Conservation (phyloP, 2,797 vertebrate genomes). For the Psittacula echo region DNA sequence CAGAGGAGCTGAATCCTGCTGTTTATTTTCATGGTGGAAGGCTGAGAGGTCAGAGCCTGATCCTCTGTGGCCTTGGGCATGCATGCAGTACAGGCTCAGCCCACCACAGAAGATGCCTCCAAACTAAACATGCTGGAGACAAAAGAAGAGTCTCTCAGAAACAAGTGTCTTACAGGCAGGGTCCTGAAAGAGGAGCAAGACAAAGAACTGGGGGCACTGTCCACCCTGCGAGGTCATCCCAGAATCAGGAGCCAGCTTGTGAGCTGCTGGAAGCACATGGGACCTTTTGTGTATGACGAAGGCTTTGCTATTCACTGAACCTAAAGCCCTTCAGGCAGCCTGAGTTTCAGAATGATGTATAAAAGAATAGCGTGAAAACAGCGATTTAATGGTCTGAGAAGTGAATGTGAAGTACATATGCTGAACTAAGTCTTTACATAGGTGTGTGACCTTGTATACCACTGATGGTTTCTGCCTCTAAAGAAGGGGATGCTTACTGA, state of each 20-base stretch:
- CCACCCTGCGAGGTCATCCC: not conserved
- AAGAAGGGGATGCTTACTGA: not conserved
- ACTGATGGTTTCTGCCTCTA: not conserved
- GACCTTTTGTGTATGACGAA: slow-evolving; percentile 14
- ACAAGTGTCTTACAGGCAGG: not conserved
- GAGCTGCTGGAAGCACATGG: not conserved
- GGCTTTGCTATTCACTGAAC: slow-evolving; percentile 13
- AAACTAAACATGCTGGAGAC: accelerated
- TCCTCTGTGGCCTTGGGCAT: accelerated
- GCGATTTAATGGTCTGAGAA: slow-evolving; percentile 22
- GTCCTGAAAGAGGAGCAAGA: not conserved
- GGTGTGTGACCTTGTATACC: not conserved
- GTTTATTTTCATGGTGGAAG: not conserved
- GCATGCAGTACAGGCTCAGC: not conserved
- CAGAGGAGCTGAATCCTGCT: not conserved
- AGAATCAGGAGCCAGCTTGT: not conserved
- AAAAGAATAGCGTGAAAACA: slow-evolving; percentile 25
- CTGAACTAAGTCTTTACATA: slow-evolving; percentile 22
- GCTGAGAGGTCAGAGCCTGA: not conserved
- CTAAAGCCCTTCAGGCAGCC: slow-evolving; percentile 17
- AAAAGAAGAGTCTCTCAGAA: not conserved
- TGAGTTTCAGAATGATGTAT: not conserved
- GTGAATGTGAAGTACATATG: not conserved
- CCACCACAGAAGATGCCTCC: not conserved
- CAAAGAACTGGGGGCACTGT: not conserved